These are phyloP conservation scores for Cremastobaeus sp. DNA, from an alignment of 2,888 invertebrate species.

Conservation along the genomic window DNA sequence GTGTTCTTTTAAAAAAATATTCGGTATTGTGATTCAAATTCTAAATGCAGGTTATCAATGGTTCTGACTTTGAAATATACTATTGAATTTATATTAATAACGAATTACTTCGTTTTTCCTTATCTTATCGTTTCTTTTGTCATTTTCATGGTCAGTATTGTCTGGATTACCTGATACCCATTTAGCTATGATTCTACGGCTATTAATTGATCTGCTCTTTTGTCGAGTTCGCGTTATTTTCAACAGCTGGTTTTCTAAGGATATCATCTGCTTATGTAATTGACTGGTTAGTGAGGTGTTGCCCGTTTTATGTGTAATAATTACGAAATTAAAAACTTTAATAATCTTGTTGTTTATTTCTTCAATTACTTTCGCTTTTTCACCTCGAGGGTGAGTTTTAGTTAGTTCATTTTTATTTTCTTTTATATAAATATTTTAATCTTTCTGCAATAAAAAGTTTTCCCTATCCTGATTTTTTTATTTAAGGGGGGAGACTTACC, in stretches of 20 bases:
- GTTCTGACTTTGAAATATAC: constrained; percentile 4
- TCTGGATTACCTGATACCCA: constrained; percentile 6
- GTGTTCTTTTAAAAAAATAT: constrained; percentile 10
- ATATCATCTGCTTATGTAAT: constrained; percentile 1
- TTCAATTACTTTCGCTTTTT: constrained; percentile 15
- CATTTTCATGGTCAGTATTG: constrained; percentile 14
- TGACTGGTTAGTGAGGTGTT: background rate
- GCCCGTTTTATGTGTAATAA: background rate
- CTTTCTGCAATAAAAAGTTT: background rate
- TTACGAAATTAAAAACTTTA: constrained; percentile 5
- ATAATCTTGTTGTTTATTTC: constrained; percentile 6
- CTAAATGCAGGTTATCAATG: constrained; percentile 8
- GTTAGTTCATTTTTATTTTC: constrained; percentile 3
- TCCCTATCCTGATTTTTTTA: background rate
- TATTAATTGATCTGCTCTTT: constrained; percentile 1
- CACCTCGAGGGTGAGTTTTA: background rate
- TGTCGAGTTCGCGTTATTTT: too few species aligned
- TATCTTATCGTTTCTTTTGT: background rate
- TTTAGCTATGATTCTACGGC: background rate
- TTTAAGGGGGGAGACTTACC: too few species aligned
- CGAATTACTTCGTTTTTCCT: background rate
- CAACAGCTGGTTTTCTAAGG: background rate
- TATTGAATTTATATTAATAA: constrained; percentile 9
- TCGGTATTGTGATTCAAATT: constrained; percentile 6
- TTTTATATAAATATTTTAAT: background rate